Base-by-base conservation (phyloP, 2,113 vertebrate species). In the Pampusana beccarii region DNA sequence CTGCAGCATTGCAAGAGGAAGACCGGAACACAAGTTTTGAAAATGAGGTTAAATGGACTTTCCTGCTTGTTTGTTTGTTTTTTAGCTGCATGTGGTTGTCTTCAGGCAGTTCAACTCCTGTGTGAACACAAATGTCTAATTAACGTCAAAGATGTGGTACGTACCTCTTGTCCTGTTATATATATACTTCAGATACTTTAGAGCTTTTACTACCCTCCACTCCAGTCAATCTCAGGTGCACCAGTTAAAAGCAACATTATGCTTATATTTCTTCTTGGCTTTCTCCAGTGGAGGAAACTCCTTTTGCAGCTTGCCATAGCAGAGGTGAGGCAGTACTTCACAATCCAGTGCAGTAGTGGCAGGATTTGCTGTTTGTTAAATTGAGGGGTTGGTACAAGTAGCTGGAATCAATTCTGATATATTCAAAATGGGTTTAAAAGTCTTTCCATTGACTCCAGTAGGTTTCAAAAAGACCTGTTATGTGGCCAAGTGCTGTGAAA, bases 111-210 rank as follows among this genome's bases (percentile, higher is more conserved):
- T 94, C 99, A 99, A 29, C 97, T 98, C 83, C 98, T 99, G 44
- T 99, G 99, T 65, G 99, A 99, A 88, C 97, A 99, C 84, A 99
- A 98, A 94, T 98, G 98, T 97, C 97, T 98, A 21, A 38, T 99
- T 84, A 99, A 99, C 80, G 53, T 99, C 72, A 99, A 98, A 97
- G 99, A 99, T 95, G 88, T 87, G 97, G 99, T 99, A 98, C 1
- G 99, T 99, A 95, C 20, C 24, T 56, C 38, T 66, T 61, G 16
- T 88, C 17, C n/a, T 11, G 0, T 38, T 67, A 46, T 46, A 40
- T 40, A 16, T 54, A 14, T 53, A 10, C 36, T 80, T 58, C 10
- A 56, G 12, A 28, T 46, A 21, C 5, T 46, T 61, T 9, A 80
- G 31, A 60, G 25, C 19, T 84, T 82, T 80, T 40, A 16, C 40